Base-by-base conservation (phyloP, 2,797 vertebrate species). In the Malurus leucopterus region DNA sequence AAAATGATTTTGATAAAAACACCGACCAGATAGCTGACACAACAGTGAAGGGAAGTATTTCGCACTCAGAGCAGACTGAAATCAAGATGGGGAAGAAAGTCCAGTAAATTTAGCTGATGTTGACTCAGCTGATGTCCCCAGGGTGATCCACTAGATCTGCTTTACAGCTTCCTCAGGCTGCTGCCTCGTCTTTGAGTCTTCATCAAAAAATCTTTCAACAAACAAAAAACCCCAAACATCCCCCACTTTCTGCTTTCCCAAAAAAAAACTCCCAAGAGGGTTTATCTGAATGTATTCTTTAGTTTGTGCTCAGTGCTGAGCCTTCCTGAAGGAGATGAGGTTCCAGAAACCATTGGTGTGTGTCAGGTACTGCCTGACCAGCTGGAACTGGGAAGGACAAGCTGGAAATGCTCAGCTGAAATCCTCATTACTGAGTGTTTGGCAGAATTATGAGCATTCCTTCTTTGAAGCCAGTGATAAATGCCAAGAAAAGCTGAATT, bases 401-500 rank as follows among this genome's bases (percentile, higher is more conserved):
- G 57, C 32, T 90, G 81, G 27, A 74, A 76, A 26, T 15, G 13
- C 63, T 78, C 71, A 70, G 34, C 2, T 73, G 75, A 73, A 80
- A 47, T 83, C 47, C 80, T 83, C 73, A 74, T 67, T 77, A 61
- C 43, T 3, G 9, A 36, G 40, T 26, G 40, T 67, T 67, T 85
- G 82, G 73, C 49, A 83, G 80, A 87, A 92, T 74, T 54, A 47
- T 14, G 32, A 77, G 47, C 40, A 43, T 70, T 65, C 50, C 15
- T 73, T 68, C 69, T 77, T 47, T 24, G 6, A 73, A 86, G 58
- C 62, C 65, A 41, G 41, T 46, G 63, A 85, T 49, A 71, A 86
- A 62, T 62, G 69, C 75, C 69, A 86, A 85, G 64, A 80, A 93
- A 70, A 36, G 24, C 54, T 70, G 69, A 81, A 54, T 49, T 64